Percentiles rank a stretch among this genome's conserved stretches.
Evolutionary conservation across 2,797 vertebrate genomes (phyloP).

Genomic region (Labroides dimidiatus): DNA sequence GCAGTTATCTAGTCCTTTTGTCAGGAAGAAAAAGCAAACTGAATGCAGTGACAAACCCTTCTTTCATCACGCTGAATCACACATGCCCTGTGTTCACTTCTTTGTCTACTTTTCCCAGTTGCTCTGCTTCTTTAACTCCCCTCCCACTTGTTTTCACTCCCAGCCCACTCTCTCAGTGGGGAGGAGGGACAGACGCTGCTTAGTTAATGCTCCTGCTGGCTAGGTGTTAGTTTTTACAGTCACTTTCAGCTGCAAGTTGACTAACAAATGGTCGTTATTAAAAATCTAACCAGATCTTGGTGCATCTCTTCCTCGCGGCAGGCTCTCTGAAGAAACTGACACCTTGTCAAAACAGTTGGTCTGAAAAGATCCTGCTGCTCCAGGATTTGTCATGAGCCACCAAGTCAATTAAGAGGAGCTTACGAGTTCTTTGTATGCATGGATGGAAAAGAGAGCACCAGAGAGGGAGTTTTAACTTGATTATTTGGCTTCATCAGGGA

Average conservation of each 20-base stretch:
- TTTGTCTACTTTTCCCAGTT: slow-evolving; percentile 43
- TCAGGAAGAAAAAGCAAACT: slow-evolving; percentile 21
- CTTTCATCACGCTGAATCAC: slow-evolving; percentile 50
- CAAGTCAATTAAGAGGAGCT: neutral
- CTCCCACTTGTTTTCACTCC: slow-evolving; percentile 67
- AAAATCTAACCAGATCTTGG: slow-evolving; percentile 38
- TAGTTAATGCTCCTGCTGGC: slow-evolving; percentile 70
- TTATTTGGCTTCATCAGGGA: neutral
- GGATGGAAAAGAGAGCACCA: neutral
- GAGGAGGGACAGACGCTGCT: slow-evolving; percentile 60
- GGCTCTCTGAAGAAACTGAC: slow-evolving; percentile 37
- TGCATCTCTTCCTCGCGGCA: slow-evolving; percentile 39
- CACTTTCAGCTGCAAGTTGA: slow-evolving; percentile 43
- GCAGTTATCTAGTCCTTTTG: slow-evolving; percentile 1
- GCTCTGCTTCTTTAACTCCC: slow-evolving; percentile 51
- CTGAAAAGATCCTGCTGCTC: slow-evolving; percentile 6
- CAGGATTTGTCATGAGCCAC: slow-evolving; percentile 14
- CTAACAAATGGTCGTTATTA: slow-evolving; percentile 64
- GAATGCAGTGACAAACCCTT: slow-evolving; percentile 27
- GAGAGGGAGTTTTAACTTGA: neutral
- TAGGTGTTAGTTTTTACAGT: slow-evolving; percentile 63
- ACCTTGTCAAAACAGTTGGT: slow-evolving; percentile 36
- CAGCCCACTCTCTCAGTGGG: slow-evolving; percentile 73
- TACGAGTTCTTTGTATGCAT: neutral
- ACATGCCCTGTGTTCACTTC: slow-evolving; percentile 28